A percentile compares a stretch with the other conserved stretches of the same genome.
These are phyloP conservation scores for Nymphicus hollandicus DNA, from an alignment of 2,113 vertebrate genomes.

Conservation along the genomic window DNA sequence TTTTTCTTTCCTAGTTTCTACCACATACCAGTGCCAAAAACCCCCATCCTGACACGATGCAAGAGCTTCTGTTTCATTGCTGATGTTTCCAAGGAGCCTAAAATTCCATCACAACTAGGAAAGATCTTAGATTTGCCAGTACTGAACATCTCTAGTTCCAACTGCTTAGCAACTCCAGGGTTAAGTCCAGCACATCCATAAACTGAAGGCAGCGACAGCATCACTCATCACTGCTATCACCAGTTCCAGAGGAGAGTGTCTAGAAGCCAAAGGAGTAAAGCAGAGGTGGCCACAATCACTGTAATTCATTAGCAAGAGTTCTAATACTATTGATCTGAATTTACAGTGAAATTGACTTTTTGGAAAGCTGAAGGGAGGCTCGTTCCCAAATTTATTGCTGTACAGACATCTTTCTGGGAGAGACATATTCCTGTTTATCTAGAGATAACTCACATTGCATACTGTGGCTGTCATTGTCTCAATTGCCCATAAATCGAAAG, in stretches of 20 bases:
- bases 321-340: not conserved
- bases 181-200: not conserved
- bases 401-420: not conserved
- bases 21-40: not conserved
- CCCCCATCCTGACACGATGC: not conserved
- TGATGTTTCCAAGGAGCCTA: not conserved
- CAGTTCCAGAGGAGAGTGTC: not conserved
- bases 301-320: not conserved
- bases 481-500: not conserved
- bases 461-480: not conserved
- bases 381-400: not conserved
- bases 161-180: not conserved
- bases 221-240: not conserved
- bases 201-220: not conserved
- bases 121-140: not conserved
- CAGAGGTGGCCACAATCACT: not conserved
- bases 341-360: not conserved
- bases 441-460: not conserved
- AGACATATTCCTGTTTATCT: not conserved
- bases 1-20: not conserved
- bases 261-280: not conserved
- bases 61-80: not conserved
- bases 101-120: not conserved
- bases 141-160: not conserved
- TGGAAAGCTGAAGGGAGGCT: not conserved